Evolutionary conservation across 1,140 invertebrate genomes (phyloP).

Genomic region (Tetraneura akinire): DNA sequence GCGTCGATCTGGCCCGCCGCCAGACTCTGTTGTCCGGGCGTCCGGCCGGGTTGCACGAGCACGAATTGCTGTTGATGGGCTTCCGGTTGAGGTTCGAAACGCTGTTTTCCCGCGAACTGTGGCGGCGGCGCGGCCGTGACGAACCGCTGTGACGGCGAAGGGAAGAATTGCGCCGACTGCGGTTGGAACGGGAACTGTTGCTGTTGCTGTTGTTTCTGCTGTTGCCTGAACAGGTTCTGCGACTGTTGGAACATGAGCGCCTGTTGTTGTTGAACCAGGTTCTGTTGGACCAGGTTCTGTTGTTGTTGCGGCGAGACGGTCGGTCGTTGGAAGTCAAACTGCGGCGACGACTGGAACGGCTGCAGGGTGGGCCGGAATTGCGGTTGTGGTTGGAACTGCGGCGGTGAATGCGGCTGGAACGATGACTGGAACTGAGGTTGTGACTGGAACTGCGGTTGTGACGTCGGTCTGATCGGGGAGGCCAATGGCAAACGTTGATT

Average conservation of each 20-base stretch:
- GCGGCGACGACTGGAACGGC: neutral
- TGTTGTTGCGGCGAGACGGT: conserved; percentile 35
- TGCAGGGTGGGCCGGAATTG: neutral
- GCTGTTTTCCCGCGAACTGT: conserved; percentile 42
- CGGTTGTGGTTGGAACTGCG: conserved; percentile 52
- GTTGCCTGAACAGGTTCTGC: conserved; percentile 72
- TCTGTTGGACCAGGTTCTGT: conserved; percentile 64
- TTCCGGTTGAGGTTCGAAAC: conserved; percentile 59
- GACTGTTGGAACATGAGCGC: conserved; percentile 69
- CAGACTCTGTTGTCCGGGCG: conserved; percentile 52
- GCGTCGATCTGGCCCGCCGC: conserved; percentile 73
- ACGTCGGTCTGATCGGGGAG: neutral
- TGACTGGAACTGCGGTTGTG: conserved; percentile 53
- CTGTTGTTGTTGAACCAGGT: conserved; percentile 70
- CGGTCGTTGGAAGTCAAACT: conserved; percentile 52
- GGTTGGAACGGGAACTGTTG: conserved; percentile 57
- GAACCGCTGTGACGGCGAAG: conserved; percentile 52
- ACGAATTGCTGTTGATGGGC: conserved; percentile 63
- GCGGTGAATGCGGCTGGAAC: neutral
- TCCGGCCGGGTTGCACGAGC: conserved; percentile 63
- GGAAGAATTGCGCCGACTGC: conserved; percentile 64
- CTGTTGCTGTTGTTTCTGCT: conserved; percentile 65
- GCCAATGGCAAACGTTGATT: conserved; percentile 54
- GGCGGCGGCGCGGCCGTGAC: conserved; percentile 10
- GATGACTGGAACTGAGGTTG: conserved; percentile 52